Evolutionary conservation across 2,113 vertebrate genomes (phyloP), one percentile per base, ranked within the genome.

Genomic region (Spermophilus dauricus): DNA sequence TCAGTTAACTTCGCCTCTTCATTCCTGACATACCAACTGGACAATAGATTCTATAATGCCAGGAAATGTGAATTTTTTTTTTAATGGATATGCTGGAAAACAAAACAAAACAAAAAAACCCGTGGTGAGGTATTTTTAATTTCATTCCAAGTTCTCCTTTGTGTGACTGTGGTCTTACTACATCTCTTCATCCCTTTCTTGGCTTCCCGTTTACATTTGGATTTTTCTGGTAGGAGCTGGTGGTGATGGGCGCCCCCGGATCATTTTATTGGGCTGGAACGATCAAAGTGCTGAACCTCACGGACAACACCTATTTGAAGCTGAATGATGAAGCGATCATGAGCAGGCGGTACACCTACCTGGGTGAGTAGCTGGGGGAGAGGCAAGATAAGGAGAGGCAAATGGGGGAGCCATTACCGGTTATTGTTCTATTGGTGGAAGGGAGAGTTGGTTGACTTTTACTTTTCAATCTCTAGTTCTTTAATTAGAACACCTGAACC

Each of bases 221-320:
- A 3, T 67, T 83, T 98, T 94, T 32, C 93, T 97, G 96, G 34
- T 94, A 99, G 99, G 99, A 99, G 96, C 98, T 99, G 98, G 99
- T 99, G 93, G 99, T 99, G 85, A 99, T 99, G 99, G 99, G 99
- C 0, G 99, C 99, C 1, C 99, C 99, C 0, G 99, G 99, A 34
- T 99, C 99, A 1, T 99, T 99, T 97, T 99, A 99, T 92, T 99
- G 99, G 99, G 99, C 99, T 1, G 99, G 99, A 95, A 99, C 99
- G 0, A 98, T 99, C 95, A 99, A 99, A 98, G 99, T 99, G 58
- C 99, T 99, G 98, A 99, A 99, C 98, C 97, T 99, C 86, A 99
- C 99, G 2, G 99, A 99, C 96, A 99, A 99, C 93, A 99, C 97
- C 0, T 99, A 99, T 88, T 99, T 99, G 98, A 99, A 99, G 89